Conservation (phyloP, 2,113 vertebrate species). For the Todiramphus saurophagus region DNA sequence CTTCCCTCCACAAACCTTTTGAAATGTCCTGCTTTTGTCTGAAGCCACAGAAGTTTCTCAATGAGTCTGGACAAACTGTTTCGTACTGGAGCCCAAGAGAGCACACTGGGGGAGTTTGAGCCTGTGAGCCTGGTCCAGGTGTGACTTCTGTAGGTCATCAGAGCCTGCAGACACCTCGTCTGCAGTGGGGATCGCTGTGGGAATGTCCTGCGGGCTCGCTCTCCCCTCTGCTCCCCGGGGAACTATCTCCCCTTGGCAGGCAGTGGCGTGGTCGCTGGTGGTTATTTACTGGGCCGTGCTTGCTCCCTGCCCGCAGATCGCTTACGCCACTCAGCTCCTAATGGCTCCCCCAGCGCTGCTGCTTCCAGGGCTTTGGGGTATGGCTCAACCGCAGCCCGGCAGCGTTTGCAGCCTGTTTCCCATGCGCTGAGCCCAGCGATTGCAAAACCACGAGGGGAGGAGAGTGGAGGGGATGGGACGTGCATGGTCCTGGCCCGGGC, state of each 20-base stretch:
- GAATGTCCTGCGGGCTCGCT: not conserved
- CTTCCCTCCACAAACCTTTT: not conserved
- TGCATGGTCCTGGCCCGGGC: not conserved
- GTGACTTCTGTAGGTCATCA: not conserved
- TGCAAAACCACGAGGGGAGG: conserved; percentile 44
- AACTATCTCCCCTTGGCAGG: not conserved
- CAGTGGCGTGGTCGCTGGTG: not conserved
- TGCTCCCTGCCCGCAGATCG: not conserved
- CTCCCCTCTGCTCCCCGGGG: not conserved
- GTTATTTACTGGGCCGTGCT: not conserved
- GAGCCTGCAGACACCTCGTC: not conserved
- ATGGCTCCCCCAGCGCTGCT: not conserved
- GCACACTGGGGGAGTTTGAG: not conserved
- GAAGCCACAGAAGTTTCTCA: not conserved
- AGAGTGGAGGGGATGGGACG: not conserved
- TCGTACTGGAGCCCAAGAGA: not conserved
- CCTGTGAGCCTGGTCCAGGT: not conserved
- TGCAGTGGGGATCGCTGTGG: not conserved
- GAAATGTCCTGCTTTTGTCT: not conserved
- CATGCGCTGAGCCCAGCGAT: not conserved
- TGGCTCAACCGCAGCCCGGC: not conserved
- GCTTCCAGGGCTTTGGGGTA: not conserved
- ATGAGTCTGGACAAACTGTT: not conserved
- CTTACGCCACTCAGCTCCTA: not conserved
- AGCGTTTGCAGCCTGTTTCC: not conserved